Percentiles rank a stretch among this genome's conserved stretches.
Evolutionary conservation across 1,140 invertebrate genomes (phyloP).

Genomic region (Drosophila navojoa): DNA sequence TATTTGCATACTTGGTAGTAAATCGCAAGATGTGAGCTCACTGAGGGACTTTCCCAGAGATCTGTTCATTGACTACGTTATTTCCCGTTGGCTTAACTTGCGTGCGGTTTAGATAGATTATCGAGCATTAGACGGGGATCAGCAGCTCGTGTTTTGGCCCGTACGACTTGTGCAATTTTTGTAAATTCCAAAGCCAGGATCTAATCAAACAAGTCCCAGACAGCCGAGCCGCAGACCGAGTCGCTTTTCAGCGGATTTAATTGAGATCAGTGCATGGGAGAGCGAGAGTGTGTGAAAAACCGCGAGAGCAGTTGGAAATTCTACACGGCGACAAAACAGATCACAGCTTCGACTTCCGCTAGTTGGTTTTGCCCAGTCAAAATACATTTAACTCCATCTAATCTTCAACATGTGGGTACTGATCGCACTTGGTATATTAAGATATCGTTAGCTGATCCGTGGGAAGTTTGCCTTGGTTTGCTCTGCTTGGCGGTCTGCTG

Average conservation of each 20-base stretch:
- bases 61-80: constrained; percentile 75
- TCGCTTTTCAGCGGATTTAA: constrained; percentile 61
- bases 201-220: constrained; percentile 72
- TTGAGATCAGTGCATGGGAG: constrained; percentile 67
- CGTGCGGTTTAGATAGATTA: constrained; percentile 64
- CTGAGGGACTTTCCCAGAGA: constrained; percentile 60
- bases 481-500: constrained; percentile 22
- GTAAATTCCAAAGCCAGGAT: constrained; percentile 79
- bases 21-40: constrained; percentile 45
- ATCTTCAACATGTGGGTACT: constrained; percentile 75
- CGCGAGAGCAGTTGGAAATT: constrained; percentile 60
- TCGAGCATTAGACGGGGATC: constrained; percentile 70
- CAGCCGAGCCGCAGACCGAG: constrained; percentile 2
- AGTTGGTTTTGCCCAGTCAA: constrained; percentile 66
- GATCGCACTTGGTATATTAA: constrained; percentile 52
- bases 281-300: constrained; percentile 66
- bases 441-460: constrained; percentile 79
- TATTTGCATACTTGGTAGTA: constrained; percentile 23
- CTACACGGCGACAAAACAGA: constrained; percentile 40
- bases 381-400: constrained; percentile 44
- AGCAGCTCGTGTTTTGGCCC: constrained; percentile 59
- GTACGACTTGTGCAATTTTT: constrained; percentile 76
- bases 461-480: constrained; percentile 60
- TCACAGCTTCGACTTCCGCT: constrained; percentile 64
- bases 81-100: constrained; percentile 80